Evolutionary conservation across 2,888 invertebrate genomes (phyloP).

Genomic region (Synergus itoensis): DNA sequence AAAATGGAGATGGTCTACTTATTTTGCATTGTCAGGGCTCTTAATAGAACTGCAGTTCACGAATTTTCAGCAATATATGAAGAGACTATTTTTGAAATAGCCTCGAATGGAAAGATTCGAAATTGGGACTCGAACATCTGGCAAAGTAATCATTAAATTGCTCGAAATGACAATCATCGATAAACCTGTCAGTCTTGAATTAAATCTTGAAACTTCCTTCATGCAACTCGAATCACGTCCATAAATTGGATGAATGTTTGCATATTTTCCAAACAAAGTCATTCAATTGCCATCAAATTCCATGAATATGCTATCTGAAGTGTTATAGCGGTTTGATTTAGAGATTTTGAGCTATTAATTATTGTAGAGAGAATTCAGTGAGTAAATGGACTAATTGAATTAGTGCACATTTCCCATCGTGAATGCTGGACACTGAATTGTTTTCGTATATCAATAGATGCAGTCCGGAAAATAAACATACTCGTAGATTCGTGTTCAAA

Average conservation of each 20-base stretch:
- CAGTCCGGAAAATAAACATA: constrained; percentile 2
- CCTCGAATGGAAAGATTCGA: constrained; percentile 6
- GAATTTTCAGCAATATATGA: not conserved
- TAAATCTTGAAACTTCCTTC: not conserved
- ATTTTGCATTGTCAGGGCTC: constrained; percentile 14
- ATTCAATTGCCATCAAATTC: not conserved
- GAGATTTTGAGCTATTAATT: not conserved
- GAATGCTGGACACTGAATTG: not conserved
- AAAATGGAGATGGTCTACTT: constrained; percentile 10
- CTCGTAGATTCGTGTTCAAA: not conserved
- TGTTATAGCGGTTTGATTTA: too few species aligned
- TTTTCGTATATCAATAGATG: not conserved
- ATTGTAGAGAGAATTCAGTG: not conserved
- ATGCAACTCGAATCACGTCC: not conserved
- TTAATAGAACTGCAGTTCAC: not conserved
- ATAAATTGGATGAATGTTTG: not conserved
- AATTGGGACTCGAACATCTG: not conserved
- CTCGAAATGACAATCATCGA: constrained; percentile 4
- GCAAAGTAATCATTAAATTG: constrained; percentile 6
- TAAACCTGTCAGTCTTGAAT: not conserved
- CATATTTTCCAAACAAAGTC: not conserved
- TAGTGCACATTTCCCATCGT: not conserved
- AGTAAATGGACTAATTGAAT: not conserved
- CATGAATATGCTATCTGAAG: not conserved
- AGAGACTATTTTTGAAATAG: constrained; percentile 30